A percentile compares a stretch with the other conserved stretches of the same genome.
phyloP scores from a whole-genome alignment of 2,113 vertebrate genomes.

The Stigmatopora nigra region DNA sequence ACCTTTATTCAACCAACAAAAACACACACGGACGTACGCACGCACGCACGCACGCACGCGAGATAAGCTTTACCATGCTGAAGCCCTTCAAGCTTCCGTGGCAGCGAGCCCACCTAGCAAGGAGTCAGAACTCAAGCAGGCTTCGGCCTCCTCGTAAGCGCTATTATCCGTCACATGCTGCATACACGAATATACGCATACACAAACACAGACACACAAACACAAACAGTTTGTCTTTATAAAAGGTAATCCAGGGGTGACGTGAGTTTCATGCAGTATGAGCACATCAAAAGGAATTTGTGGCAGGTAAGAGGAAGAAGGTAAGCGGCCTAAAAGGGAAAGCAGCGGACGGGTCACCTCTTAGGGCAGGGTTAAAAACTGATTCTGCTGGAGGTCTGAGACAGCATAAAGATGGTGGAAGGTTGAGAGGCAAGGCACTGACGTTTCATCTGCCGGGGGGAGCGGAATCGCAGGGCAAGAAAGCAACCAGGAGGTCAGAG shows the following conservation, averaged over 20 bases:
- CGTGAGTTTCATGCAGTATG: conserved; percentile 23
- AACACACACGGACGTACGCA: conserved; percentile 13
- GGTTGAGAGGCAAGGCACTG: conserved; percentile 93
- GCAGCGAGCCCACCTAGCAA: conserved; percentile 82
- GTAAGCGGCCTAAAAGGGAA: conserved; percentile 23
- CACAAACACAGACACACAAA: conserved; percentile 23
- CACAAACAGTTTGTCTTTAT: neutral
- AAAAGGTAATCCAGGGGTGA: neutral
- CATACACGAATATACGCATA: conserved; percentile 60
- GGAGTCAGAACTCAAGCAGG: conserved; percentile 72
- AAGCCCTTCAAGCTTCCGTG: conserved; percentile 71
- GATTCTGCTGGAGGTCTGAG: conserved; percentile 97
- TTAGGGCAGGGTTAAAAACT: conserved; percentile 78
- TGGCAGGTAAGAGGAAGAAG: neutral
- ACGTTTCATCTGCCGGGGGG: conserved; percentile 78
- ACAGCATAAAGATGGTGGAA: conserved; percentile 99
- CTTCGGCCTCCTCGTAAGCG: conserved; percentile 65
- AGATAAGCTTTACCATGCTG: conserved; percentile 74
- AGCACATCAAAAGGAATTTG: neutral
- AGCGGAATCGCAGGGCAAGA: conserved; percentile 45
- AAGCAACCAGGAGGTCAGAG: conserved; percentile 11
- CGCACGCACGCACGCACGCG: conserved; percentile 21
- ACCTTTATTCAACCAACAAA: conserved; percentile 3
- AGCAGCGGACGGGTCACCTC: conserved; percentile 80
- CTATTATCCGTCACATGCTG: conserved; percentile 77